These are phyloP conservation scores for Scomberomorus guttatus DNA, from an alignment of 2,797 vertebrate species.

Conservation along the genomic window DNA sequence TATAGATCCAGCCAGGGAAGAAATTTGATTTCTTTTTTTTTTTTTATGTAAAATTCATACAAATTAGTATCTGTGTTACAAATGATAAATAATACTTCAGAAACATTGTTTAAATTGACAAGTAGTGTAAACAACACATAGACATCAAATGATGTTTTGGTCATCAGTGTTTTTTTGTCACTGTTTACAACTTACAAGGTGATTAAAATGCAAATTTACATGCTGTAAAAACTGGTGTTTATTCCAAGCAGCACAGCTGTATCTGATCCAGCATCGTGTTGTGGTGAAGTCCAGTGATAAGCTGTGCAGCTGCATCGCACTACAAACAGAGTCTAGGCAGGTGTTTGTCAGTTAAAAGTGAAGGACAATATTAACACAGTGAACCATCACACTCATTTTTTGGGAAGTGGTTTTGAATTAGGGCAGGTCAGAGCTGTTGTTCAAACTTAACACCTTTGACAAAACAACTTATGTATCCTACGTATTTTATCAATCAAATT, in stretches of 20 bases:
- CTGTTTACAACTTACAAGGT: conserved; percentile 49
- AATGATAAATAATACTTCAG: conserved; percentile 80
- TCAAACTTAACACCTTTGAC: conserved; percentile 31
- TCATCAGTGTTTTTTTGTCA: conserved; percentile 53
- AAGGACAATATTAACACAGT: conserved; percentile 43
- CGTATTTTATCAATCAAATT: not conserved
- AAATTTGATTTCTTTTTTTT: conserved; percentile 63
- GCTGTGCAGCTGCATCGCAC: conserved; percentile 30
- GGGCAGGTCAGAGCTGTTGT: conserved; percentile 57
- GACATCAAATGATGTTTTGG: conserved; percentile 73
- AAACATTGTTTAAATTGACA: conserved; percentile 72
- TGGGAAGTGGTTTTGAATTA: conserved; percentile 27
- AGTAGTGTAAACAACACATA: conserved; percentile 77
- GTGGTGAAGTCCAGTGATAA: conserved; percentile 44
- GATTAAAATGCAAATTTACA: conserved; percentile 54
- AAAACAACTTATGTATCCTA: conserved; percentile 8
- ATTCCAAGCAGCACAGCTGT: conserved; percentile 42
- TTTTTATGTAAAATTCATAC: conserved; percentile 80
- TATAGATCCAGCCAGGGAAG: conserved; percentile 72
- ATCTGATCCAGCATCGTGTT: conserved; percentile 60
- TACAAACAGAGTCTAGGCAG: conserved; percentile 34
- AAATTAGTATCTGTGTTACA: conserved; percentile 84
- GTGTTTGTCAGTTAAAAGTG: conserved; percentile 48
- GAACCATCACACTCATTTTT: conserved; percentile 40
- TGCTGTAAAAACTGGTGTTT: conserved; percentile 51